phyloP scores from a whole-genome alignment of 2,797 vertebrate genomes.

The Sebastes vulpes region DNA sequence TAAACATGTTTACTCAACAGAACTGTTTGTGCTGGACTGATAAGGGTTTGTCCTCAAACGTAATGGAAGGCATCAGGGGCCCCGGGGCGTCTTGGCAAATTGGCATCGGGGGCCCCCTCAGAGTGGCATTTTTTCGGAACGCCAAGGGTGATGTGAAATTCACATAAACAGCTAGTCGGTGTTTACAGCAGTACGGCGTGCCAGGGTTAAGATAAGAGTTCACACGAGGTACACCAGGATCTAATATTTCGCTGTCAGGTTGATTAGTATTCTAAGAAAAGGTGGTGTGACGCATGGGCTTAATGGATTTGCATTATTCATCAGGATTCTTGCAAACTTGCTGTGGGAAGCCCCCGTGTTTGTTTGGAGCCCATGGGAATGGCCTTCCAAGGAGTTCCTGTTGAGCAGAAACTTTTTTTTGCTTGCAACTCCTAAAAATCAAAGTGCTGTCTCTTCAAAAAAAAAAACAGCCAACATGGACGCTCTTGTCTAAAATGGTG shows the following conservation, averaged over 20 bases:
- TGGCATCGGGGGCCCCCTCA: conserved; percentile 14
- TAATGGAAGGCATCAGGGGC: conserved; percentile 19
- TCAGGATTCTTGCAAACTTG: conserved; percentile 24
- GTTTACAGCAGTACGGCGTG: conserved; percentile 7
- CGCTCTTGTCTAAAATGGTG: conserved; percentile 12
- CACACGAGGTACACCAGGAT: conserved; percentile 15
- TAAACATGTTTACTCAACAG: conserved; percentile 54
- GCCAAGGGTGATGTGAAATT: conserved; percentile 20
- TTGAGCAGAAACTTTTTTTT: conserved; percentile 56
- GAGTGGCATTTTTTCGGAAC: conserved; percentile 5
- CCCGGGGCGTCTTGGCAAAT: background rate
- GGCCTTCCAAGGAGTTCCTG: conserved; percentile 35
- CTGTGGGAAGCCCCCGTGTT: conserved; percentile 50
- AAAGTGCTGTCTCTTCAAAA: conserved; percentile 61
- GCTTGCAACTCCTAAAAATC: conserved; percentile 48
- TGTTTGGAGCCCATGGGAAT: conserved; percentile 32
- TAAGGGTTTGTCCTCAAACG: conserved; percentile 43
- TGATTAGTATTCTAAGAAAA: conserved; percentile 67
- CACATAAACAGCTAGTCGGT: conserved; percentile 4
- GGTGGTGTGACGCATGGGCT: conserved; percentile 43
- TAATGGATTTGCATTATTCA: conserved; percentile 69
- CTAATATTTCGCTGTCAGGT: conserved; percentile 21
- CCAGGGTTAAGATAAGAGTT: conserved; percentile 47
- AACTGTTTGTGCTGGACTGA: conserved; percentile 39
- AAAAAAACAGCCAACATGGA: conserved; percentile 23